Evolutionary conservation across 2,888 invertebrate genomes (phyloP).

Genomic region (Poecilobothrus nobilitatus): DNA sequence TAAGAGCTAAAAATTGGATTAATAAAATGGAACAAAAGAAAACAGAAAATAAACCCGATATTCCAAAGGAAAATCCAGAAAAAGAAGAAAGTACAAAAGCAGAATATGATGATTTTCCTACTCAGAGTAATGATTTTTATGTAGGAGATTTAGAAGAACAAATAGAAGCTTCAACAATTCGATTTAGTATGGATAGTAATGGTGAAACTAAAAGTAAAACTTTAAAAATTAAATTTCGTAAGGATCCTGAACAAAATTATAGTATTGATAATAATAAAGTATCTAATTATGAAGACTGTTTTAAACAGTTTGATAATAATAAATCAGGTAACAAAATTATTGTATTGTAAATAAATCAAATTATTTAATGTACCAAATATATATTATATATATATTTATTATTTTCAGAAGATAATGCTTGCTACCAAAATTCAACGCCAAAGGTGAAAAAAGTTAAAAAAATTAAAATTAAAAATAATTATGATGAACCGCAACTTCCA

Average conservation of each 20-base stretch:
- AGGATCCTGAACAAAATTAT: slow-evolving; percentile 17
- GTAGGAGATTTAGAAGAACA: slow-evolving; percentile 33
- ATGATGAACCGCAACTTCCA: slow-evolving; percentile 26
- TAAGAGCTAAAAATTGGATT: slow-evolving; percentile 34
- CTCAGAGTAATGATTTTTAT: slow-evolving; percentile 1
- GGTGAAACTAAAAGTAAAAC: slow-evolving; percentile 38
- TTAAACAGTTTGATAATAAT: not conserved
- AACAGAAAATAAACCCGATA: slow-evolving; percentile 22
- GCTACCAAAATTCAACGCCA: slow-evolving; percentile 20
- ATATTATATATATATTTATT: not conserved
- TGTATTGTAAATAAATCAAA: no score
- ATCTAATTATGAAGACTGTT: not conserved
- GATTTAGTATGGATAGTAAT: slow-evolving; percentile 36
- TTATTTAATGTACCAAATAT: no score
- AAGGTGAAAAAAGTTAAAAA: slow-evolving; percentile 30
- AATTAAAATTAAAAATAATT: slow-evolving; percentile 26
- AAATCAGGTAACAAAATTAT: not conserved
- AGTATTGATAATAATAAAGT: slow-evolving; percentile 7
- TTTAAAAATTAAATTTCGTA: slow-evolving; percentile 41
- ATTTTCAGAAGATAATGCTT: not conserved
- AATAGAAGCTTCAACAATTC: slow-evolving; percentile 39
- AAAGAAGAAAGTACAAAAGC: not conserved
- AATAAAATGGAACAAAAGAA: slow-evolving; percentile 19
- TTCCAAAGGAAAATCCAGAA: not conserved
- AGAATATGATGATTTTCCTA: not conserved